These are phyloP conservation scores for Liasis olivaceus DNA, from an alignment of 2,797 vertebrate genomes.

Conservation along the genomic window DNA sequence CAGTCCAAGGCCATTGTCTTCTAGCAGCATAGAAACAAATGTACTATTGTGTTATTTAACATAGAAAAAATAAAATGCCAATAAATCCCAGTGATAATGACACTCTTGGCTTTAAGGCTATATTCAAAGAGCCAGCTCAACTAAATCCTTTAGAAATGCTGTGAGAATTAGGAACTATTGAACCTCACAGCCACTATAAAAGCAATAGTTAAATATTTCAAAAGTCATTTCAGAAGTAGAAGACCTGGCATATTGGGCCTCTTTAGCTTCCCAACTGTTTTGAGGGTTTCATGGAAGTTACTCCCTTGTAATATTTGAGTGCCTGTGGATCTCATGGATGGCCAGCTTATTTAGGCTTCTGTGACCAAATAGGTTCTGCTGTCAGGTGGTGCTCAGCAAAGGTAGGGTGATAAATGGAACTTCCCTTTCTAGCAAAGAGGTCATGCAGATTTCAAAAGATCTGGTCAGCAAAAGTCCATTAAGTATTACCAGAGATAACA, in stretches of 20 bases:
- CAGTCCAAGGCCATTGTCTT: conserved; percentile 1
- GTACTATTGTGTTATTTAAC: background rate
- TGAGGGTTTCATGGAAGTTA: background rate
- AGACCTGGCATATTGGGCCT: background rate
- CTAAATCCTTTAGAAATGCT: conserved; percentile 15
- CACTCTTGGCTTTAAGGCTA: background rate
- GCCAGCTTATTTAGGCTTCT: background rate
- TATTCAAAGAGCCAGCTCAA: conserved; percentile 15
- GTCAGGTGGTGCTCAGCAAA: background rate
- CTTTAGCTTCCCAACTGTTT: background rate
- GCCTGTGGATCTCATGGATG: too few relatives aligned
- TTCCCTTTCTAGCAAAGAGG: background rate
- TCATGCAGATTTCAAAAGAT: background rate
- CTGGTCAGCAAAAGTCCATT: too few relatives aligned
- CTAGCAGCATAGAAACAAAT: background rate
- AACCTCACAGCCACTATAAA: background rate
- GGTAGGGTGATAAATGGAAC: background rate
- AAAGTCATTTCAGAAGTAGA: background rate
- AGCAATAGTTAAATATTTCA: background rate
- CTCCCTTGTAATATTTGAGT: background rate
- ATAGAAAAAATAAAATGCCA: conserved; percentile 3
- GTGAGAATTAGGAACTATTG: background rate
- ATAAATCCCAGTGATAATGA: background rate
- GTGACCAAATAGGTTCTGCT: too few relatives aligned
- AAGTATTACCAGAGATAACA: too few relatives aligned